Evolutionary conservation across 2,797 vertebrate genomes (phyloP).

Genomic region (Tadarida brasiliensis): DNA sequence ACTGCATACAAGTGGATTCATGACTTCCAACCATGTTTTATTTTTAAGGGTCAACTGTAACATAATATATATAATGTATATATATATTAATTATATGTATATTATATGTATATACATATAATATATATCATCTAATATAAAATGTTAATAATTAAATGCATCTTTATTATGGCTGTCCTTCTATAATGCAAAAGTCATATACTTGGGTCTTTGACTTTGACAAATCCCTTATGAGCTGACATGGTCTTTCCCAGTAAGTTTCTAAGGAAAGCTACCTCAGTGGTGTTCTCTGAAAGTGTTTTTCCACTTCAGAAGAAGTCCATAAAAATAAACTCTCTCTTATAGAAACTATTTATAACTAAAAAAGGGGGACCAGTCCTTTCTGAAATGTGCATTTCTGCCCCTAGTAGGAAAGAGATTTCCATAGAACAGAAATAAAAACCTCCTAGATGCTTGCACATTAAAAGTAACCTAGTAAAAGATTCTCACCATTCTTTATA

Average conservation of each 20-base stretch:
- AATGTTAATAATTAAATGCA: background rate
- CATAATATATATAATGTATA: background rate
- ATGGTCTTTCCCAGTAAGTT: background rate
- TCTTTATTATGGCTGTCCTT: background rate
- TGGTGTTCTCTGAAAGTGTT: background rate
- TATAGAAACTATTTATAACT: background rate
- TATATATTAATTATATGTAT: background rate
- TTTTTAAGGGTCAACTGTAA: background rate
- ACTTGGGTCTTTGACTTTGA: background rate
- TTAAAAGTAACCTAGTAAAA: background rate
- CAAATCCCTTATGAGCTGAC: background rate
- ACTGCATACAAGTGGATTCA: background rate
- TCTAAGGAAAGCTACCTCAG: background rate
- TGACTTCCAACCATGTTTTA: background rate
- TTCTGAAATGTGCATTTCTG: background rate
- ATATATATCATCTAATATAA: background rate
- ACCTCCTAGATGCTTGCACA: background rate
- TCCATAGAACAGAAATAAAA: background rate
- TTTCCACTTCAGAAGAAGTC: background rate
- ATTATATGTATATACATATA: background rate
- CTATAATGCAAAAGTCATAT: background rate
- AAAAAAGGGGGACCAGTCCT: background rate
- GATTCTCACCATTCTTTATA: background rate
- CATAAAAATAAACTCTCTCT: background rate
- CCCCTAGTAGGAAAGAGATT: background rate